Conservation (phyloP, 2,113 vertebrate species). For the Dipodomys ordii region DNA sequence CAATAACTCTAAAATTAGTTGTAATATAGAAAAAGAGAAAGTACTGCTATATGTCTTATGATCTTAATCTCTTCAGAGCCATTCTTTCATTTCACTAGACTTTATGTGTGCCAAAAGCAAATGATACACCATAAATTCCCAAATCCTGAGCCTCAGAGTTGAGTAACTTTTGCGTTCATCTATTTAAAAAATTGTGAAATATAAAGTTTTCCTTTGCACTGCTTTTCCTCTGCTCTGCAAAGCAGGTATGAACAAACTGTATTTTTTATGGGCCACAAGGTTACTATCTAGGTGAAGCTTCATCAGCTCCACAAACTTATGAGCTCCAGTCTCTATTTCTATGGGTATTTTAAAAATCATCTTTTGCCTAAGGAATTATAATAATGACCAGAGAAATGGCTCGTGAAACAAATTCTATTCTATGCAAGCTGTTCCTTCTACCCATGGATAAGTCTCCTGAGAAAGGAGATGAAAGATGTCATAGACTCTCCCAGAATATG, state of each 20-base stretch:
- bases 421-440: conserved; percentile 52
- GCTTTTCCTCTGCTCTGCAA: conserved; percentile 26
- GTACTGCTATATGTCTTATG: background rate
- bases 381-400: conserved; percentile 58
- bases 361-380: conserved; percentile 75
- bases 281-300: conserved; percentile 58
- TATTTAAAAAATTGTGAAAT: conserved; percentile 3
- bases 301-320: conserved; percentile 49
- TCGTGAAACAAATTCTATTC: conserved; percentile 72
- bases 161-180: background rate
- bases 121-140: background rate
- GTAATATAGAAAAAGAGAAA: background rate
- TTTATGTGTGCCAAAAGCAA: background rate
- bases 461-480: conserved; percentile 42
- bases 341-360: conserved; percentile 57
- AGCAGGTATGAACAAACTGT: conserved; percentile 3
- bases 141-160: background rate
- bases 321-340: conserved; percentile 52
- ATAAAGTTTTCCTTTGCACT: conserved; percentile 41
- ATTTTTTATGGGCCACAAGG: conserved; percentile 16
- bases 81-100: conserved; percentile 47
- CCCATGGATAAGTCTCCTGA: conserved; percentile 32
- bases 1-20: background rate
- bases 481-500: conserved; percentile 60
- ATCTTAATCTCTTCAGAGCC: conserved; percentile 37